Evolutionary conservation across 2,888 invertebrate genomes (phyloP).

Genomic region (Patella pellucida): DNA sequence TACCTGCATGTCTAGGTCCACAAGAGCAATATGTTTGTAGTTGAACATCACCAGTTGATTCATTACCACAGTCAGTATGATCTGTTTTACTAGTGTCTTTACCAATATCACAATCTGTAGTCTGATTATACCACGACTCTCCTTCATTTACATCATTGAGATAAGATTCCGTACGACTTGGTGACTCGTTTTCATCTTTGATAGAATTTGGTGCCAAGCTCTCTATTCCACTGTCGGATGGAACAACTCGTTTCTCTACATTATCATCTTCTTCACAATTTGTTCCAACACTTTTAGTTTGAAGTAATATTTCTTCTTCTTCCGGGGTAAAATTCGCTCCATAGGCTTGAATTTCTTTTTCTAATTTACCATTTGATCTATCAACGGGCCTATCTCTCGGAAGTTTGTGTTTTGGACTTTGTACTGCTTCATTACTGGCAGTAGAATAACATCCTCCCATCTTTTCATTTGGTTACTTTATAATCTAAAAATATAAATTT

Average conservation of each 20-base stretch:
- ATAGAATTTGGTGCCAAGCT: conserved; percentile 37
- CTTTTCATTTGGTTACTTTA: background rate
- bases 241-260: conserved; percentile 38
- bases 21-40: conserved; percentile 34
- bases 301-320: background rate
- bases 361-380: background rate
- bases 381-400: background rate
- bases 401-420: background rate
- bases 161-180: conserved; percentile 13
- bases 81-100: conserved; percentile 16
- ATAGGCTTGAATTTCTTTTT: background rate
- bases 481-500: background rate
- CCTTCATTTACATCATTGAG: conserved; percentile 20
- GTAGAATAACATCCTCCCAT: conserved; percentile 11
- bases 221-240: conserved; percentile 59
- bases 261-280: conserved; percentile 8
- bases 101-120: conserved; percentile 31
- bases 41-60: conserved; percentile 8
- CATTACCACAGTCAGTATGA: conserved; percentile 12
- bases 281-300: background rate
- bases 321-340: background rate
- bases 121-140: conserved; percentile 23
- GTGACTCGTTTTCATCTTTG: conserved; percentile 24
- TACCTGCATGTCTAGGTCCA: conserved; percentile 31
- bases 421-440: background rate